Evolutionary conservation across 2,888 invertebrate species (phyloP), one percentile per base, ranked within the genome.

Genomic region (Sycophila texana): DNA sequence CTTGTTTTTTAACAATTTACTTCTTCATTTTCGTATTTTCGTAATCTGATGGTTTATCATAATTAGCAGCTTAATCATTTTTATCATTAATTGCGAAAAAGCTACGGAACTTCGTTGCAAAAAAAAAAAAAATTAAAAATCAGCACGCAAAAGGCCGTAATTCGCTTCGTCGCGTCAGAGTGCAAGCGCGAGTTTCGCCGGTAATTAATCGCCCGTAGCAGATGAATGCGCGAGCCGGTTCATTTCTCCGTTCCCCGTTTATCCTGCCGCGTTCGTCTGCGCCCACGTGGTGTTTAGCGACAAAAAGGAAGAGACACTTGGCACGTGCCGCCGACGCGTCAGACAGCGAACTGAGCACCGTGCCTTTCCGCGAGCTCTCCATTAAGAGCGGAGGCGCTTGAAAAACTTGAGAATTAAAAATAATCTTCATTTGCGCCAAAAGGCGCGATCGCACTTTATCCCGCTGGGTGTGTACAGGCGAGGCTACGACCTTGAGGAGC

Each of bases 171-270:
- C 12, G 63, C 47, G 63, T 39, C 18, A 16, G 49, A 58, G 49
- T 16, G 49, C 18, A 47, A 58, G 12, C 14, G 30, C 22, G 39
- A 61, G 26, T 60, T 49, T 51, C 61, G 51, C 22, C 51, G 51
- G 53, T n/a, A 72, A 72, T 72, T 72, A 72, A 72, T 72, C 61
- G 60, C 51, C 51, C 72, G 72, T 51, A 72, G 26, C 61, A 51
- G 72, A 72, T 61, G 61, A 72, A 72, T 61, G 72, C 53, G 51
- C 26, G 18, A 16, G 49, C 58, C 49, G 7, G 49, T 49, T 71
- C 71, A 16, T 47, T 60, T 58, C 20, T 18, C 47, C 22, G 26
- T 18, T 61, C 16, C 20, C 4, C 30, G 18, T 61, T 72, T 13
- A 7, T 26, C 26, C 61, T 16, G 47, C 51, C 49, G 49, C 18